Base-by-base conservation (phyloP, 2,797 vertebrate genomes). In the Girardinus metallicus region DNA sequence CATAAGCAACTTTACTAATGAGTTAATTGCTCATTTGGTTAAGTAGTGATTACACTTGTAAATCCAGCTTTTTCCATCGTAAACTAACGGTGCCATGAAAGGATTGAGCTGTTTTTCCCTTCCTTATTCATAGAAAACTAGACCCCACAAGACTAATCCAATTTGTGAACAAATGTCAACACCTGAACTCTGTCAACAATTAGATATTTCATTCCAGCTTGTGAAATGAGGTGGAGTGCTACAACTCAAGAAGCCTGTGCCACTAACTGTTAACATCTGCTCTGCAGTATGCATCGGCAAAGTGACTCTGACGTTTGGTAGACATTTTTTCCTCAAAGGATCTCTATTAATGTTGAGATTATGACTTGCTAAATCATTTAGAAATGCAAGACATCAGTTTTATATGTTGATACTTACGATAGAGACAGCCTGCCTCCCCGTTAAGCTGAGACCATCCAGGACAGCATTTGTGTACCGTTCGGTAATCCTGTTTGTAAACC, bases 401-500 rank as follows among this genome's bases (percentile, higher is more conserved):
- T 15, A 0, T 55, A 2, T 70, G 12, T 60, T 18, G 70, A 31
- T 81, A 98, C 98, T 99, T 93, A 99, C 98, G 94, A 79, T 97
- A 96, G 26, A 97, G 93, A 66, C 98, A 99, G 49, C 98, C 98
- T 0, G 94, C 91, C 11, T 97, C 96, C 0, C 94, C 96, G 0
- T 96, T 94, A 0, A 93, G 97, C 80, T 96, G 97, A 70, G 95
- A 95, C 98, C 98, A 99, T 29, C 98, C 98, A 0, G 94, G 94
- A 83, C 98, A 99, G 80, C 98, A 99, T 88, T 95, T 95, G 93
- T 96, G 94, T 1, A 96, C 93, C 0, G 94, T 95, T 80, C 94
- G 96, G 83, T 95, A 91, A 44, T 95, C 96, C 86, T 95, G 84
- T 44, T 88, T 79, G 92, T 99, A 98, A 77, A 96, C 94, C 85